Evolutionary conservation across 1,140 invertebrate species (phyloP).

Genomic region (Sinonovacula constricta): DNA sequence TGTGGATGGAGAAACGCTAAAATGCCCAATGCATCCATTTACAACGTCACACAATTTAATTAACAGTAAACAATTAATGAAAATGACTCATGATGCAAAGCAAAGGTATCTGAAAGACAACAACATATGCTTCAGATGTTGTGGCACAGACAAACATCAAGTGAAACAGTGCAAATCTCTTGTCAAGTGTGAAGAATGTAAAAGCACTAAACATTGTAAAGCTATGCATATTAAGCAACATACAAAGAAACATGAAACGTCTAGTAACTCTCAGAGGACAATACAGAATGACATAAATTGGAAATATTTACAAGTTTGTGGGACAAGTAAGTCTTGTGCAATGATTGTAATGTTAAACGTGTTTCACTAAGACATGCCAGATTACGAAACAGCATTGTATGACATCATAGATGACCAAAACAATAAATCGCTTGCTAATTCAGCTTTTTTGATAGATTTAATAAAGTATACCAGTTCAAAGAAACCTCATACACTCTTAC

Average conservation of each 20-base stretch:
- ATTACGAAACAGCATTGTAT: not conserved
- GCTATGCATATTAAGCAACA: too few relatives aligned
- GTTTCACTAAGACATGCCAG: not conserved
- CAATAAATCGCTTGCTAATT: slow-evolving; percentile 31
- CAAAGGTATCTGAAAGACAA: slow-evolving; percentile 33
- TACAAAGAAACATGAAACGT: too few relatives aligned
- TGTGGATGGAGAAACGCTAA: not conserved
- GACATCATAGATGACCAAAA: slow-evolving; percentile 38
- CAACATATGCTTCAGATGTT: slow-evolving; percentile 42
- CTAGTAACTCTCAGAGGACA: too few relatives aligned
- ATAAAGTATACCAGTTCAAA: not conserved
- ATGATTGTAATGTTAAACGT: not conserved
- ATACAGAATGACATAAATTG: too few relatives aligned
- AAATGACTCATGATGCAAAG: slow-evolving; percentile 8
- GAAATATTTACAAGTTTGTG: too few relatives aligned
- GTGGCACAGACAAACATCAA: slow-evolving; percentile 31
- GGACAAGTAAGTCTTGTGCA: not conserved
- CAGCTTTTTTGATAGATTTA: slow-evolving; percentile 28
- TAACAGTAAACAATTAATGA: slow-evolving; percentile 6
- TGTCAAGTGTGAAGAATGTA: slow-evolving; percentile 46
- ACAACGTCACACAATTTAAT: slow-evolving; percentile 1
- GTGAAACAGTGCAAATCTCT: slow-evolving; percentile 32
- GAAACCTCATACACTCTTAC: not conserved
- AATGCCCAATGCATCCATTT: slow-evolving; percentile 9
- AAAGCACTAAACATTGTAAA: slow-evolving; percentile 29